Conservation (phyloP, 2,113 vertebrate species). For the Tetrao urogallus region DNA sequence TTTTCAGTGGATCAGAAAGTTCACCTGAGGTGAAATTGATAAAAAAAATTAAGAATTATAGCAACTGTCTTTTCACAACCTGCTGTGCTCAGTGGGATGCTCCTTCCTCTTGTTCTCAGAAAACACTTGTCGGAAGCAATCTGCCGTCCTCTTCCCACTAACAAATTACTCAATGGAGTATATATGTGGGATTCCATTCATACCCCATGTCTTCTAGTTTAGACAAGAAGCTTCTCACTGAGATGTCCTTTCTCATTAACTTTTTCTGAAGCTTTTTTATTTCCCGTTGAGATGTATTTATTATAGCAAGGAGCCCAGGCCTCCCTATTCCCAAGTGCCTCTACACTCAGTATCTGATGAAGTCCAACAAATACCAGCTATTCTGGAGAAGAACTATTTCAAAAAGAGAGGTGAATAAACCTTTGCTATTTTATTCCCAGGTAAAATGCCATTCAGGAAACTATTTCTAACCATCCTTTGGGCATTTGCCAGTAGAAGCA, state of each 20-base stretch:
- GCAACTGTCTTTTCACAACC: not conserved
- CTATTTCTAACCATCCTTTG: not conserved
- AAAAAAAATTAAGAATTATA: not conserved
- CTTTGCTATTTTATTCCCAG: not conserved
- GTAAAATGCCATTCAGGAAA: not conserved
- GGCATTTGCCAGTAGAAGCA: not conserved
- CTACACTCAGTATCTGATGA: not conserved
- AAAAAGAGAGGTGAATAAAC: not conserved
- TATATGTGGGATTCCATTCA: not conserved
- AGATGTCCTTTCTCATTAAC: not conserved
- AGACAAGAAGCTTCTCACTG: not conserved
- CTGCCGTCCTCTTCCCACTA: not conserved
- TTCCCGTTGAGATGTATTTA: not conserved
- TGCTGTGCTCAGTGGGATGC: not conserved
- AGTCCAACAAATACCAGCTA: not conserved
- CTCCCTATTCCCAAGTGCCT: not conserved
- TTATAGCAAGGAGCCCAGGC: not conserved
- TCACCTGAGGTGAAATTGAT: not conserved
- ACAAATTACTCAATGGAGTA: not conserved
- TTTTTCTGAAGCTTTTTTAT: not conserved
- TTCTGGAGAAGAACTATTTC: not conserved
- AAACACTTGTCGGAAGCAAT: not conserved
- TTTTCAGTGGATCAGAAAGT: not conserved
- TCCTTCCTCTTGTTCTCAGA: not conserved
- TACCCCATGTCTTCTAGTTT: not conserved